Conservation (phyloP, 2,888 invertebrate genomes). For the Eristalis arbustorum region DNA sequence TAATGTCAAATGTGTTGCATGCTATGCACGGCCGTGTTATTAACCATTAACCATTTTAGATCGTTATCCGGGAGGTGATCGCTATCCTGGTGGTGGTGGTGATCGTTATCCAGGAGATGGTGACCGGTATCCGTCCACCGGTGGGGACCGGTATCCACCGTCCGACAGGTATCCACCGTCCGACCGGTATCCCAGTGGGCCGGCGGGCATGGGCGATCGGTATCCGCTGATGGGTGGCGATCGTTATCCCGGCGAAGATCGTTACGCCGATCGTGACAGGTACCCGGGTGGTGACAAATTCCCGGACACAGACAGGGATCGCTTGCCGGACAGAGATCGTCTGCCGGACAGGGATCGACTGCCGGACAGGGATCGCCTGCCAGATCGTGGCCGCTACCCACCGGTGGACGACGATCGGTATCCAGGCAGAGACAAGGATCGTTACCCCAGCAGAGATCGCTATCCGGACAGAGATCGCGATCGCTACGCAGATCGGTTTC, state of each 20-base stretch:
- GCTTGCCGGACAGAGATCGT: conserved; percentile 30
- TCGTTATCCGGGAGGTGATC: conserved; percentile 78
- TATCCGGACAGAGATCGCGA: no score
- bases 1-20: conserved; percentile 56
- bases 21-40: conserved; percentile 46
- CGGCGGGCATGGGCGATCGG: conserved; percentile 74
- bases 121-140: conserved; percentile 79
- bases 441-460: no score
- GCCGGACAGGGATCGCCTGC: conserved; percentile 72
- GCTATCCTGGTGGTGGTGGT: conserved; percentile 68
- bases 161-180: conserved; percentile 78
- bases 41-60: conserved; percentile 74
- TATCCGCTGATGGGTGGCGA: conserved; percentile 78
- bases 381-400: conserved; percentile 70
- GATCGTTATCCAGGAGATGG: conserved; percentile 77
- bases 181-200: conserved; percentile 77
- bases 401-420: no score
- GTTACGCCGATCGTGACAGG: conserved; percentile 80
- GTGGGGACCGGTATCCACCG: conserved; percentile 79
- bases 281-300: conserved; percentile 81
- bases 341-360: conserved; percentile 72
- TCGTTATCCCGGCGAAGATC: conserved; percentile 79
- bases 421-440: conserved; percentile 72
- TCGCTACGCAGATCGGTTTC: conserved; percentile 71
- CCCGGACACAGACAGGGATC: conserved; percentile 57